Base-by-base conservation (phyloP, 1,140 invertebrate species). In the Medauroidea extradentata region DNA sequence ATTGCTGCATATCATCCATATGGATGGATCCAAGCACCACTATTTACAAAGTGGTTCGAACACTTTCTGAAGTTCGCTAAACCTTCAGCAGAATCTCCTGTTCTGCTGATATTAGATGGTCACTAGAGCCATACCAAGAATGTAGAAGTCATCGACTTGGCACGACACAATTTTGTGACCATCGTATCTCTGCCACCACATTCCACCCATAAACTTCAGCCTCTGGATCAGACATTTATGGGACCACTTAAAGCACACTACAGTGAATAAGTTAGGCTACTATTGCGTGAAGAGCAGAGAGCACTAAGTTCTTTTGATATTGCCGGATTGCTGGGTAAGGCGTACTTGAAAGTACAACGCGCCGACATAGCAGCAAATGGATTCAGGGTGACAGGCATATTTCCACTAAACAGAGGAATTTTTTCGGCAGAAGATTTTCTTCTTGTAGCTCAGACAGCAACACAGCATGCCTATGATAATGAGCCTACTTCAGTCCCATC, bases 211-310 rank as follows among this genome's bases (percentile, higher is more conserved):
- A 62, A 65, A 27, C 53, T 77, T 42, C 74, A 79, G 42, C 73
- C 74, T 24, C 59, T 75, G 14, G 73, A 76, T 50, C 63, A 68
- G n/a, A 49, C 66, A 25, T 72, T 75, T n/a, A n/a, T n/a, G 68
- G 62, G 61, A 42, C 69, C 69, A 16, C 56, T 76, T 39, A 74
- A 68, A 53, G 68, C 61, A 5, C 70, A 67, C 52, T 76, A 73
- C 55, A 62, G 52, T 53, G 52, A 70, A 54, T 68, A 69, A 63
- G 60, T 71, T 18, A 23, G n/a, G n/a, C n/a, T n/a, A n/a, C n/a
- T n/a, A n/a, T n/a, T n/a, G n/a, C n/a, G n/a, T n/a, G n/a, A n/a
- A 57, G 59, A n/a, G n/a, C n/a, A n/a, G n/a, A n/a, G n/a, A n/a
- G n/a, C n/a, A n/a, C n/a, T n/a, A n/a, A n/a, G n/a, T n/a, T n/a